Evolutionary conservation across 2,888 invertebrate genomes (phyloP), one percentile per base, ranked within the genome.

Genomic region (Scaptomyza flava): DNA sequence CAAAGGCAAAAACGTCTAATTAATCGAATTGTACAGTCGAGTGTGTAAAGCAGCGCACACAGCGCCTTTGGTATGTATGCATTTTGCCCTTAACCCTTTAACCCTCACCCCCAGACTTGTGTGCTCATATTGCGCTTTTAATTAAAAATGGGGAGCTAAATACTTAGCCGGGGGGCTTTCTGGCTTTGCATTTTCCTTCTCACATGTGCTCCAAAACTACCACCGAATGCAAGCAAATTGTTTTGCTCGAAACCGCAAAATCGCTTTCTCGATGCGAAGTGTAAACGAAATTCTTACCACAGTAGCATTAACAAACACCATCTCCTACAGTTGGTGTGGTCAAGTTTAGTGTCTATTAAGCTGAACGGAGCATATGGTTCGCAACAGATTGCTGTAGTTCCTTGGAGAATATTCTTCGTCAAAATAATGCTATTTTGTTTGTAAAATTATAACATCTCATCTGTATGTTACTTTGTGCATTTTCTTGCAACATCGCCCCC

Each of bases 1-100:
- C 50, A 48, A 66, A 41, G 47, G 45, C 41, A 48, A 60, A 72
- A 73, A 46, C 61, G 67, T 86, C 83, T 86, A 87, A 82, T 82
- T 87, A 88, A 82, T 87, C 74, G 80, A 82, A 82, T 65, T 58
- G 70, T 48, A 66, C 62, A 79, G 58, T 74, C 43, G 50, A 57
- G 68, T 77, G 69, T 62, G 58, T 67, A 72, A 62, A 58, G 77
- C 61, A 76, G 56, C 45, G 62, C 17, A 53, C 61, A 14, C 33
- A 43, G 27, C 47, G 34, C 47, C 56, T 56, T 68, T 68, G 69
- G 74, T 54, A 46, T 53, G 38, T 60, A 42, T 43, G 78, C 74
- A 77, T 31, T 74, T 68, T 59, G 46, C 58, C 47, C 64, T 52
- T 58, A 36, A 6, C 52, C 4, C 45, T 43, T 57, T 34, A 6